Base-by-base conservation (phyloP, 2,797 vertebrate species). In the Dicrostonyx torquatus region DNA sequence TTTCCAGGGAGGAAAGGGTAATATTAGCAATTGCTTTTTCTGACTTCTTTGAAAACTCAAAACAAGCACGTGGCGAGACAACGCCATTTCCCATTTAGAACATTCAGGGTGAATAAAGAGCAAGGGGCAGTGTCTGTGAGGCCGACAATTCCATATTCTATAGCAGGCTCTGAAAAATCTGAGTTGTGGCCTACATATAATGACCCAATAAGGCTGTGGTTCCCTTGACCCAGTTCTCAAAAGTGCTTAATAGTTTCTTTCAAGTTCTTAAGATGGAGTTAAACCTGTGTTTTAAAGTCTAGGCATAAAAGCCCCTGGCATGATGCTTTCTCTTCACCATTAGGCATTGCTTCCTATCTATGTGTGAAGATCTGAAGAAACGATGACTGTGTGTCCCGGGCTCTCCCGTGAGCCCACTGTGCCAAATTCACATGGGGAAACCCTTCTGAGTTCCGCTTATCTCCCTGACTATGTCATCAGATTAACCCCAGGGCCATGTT, bases 391-490 rank as follows among this genome's bases (percentile, higher is more conserved):
- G 70, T 43, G 50, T 91, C 50, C 86, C 60, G 40, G 86, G 40
- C 9, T 45, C 18, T 73, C n/a, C 43, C 58, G 43, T 43, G 40
- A 58, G 87, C 85, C 94, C 50, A 94, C 17, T 22, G 95, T 97
- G 96, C 78, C 94, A 95, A 97, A 92, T 90, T 93, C 78, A 96
- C 80, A 90, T 85, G 84, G 73, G 95, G 53, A 95, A 98, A 96
- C 97, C 91, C 96, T 93, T 94, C 86, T 95, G 91, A 93, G 97
- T 95, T 96, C n/a, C 60, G 43, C 79, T 88, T 96, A 91, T 73
- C 55, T 88, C 53, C 43, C 82, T 76, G 29, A 26, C 17, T 78
- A 14, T 62, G 77, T 18, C 73, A 22, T 93, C 40, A 68, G 53
- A 37, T 93, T 79, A 76, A 95, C 15, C 64, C 55, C 55, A 93